Base-by-base conservation (phyloP, 2,797 vertebrate genomes). In the Eleutherodactylus coqui region DNA sequence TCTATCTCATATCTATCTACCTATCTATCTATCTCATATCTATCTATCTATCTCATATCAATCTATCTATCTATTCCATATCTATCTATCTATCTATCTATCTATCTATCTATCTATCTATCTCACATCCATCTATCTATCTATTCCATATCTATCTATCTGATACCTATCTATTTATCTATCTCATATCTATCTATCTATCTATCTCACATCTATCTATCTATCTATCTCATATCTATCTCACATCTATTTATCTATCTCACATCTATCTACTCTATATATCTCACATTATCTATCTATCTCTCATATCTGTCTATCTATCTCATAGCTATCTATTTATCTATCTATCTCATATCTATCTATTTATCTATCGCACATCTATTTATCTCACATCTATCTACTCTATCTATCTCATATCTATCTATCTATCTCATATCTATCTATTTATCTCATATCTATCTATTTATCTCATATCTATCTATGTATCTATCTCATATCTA, bases 51-150 rank as follows among this genome's bases (percentile, higher is more conserved):
- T 58, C 21, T n/a, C n/a, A n/a, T n/a, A n/a, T n/a, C n/a, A 58
- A 58, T 58, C 24, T 58, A 58, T 58, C 53, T 58, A 58, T 58
- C 53, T n/a, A 58, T 58, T 24, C n/a, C 6, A 5, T 49, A 49
- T 49, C 47, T 49, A 49, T 49, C 47, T n/a, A 58, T 58, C 53
- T n/a, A n/a, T 58, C 21, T n/a, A n/a, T n/a, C n/a, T n/a, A n/a
- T n/a, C n/a, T 58, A 58, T 58, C 53, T 58, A 58, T 58, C 24
- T 58, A 58, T 58, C 53, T 58, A 58, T 58, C 53, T n/a, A 58
- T 58, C 53, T 58, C 6, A 5, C 16, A 49, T 49, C 47, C 16
- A 49, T 49, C 47, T n/a, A 58, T 58, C 53, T n/a, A n/a, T 58
- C 21, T n/a, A n/a, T n/a, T n/a, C n/a, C n/a, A n/a, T n/a, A n/a